Conservation (phyloP, 2,797 vertebrate species). For the Kryptopterus vitreolus region DNA sequence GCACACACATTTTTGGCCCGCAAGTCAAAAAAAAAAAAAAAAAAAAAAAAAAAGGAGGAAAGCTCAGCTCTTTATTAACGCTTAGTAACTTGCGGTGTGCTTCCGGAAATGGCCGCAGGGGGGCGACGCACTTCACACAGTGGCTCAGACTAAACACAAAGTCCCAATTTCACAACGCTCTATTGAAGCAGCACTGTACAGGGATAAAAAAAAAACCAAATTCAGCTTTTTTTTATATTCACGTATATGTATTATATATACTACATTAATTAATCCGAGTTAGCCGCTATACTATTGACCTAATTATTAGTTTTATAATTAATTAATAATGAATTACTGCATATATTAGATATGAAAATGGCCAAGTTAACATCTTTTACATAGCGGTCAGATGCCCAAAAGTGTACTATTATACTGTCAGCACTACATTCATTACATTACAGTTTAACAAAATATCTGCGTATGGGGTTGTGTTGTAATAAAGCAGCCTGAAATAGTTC, state of each 20-base stretch:
- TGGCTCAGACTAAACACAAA: neutral
- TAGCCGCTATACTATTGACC: neutral
- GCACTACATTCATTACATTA: neutral
- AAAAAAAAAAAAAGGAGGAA: neutral
- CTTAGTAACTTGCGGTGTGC: constrained; percentile 17
- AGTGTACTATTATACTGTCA: neutral
- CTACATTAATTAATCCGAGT: no score
- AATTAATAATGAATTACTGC: no score
- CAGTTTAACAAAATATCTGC: neutral
- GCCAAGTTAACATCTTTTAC: neutral
- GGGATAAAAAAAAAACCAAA: neutral
- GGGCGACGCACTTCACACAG: constrained; percentile 68
- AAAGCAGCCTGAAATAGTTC: neutral
- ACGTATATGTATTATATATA: neutral
- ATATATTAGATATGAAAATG: neutral
- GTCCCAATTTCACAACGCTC: neutral
- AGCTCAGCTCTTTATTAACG: neutral
- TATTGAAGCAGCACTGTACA: constrained; percentile 20
- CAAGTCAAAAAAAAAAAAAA: neutral
- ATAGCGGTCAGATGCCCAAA: neutral
- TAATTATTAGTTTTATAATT: neutral
- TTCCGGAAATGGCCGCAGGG: constrained; percentile 53
- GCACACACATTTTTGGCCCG: constrained; percentile 33
- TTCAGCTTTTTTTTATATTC: neutral
- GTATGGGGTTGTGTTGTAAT: neutral